These are phyloP conservation scores for Aspidiotus rigidus DNA, from an alignment of 2,888 invertebrate genomes.

Conservation along the genomic window DNA sequence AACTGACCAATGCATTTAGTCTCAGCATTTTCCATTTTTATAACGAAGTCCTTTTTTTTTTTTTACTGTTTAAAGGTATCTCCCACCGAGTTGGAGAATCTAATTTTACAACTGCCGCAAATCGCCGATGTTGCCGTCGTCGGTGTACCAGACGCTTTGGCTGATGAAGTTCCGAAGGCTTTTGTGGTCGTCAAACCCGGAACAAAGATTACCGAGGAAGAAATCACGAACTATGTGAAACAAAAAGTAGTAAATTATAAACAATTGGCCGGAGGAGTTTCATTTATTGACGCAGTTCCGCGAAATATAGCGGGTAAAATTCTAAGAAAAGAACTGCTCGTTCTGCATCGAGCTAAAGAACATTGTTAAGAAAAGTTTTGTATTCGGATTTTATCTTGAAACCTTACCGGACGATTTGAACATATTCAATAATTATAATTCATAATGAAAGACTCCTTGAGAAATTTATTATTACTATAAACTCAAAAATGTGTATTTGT, in stretches of 20 bases:
- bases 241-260: constrained; percentile 45
- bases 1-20: background rate
- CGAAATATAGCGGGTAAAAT: constrained; percentile 41
- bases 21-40: background rate
- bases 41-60: constrained; percentile 11
- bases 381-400: background rate
- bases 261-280: constrained; percentile 45
- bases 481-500: background rate
- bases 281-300: constrained; percentile 44
- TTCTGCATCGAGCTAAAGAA: constrained; percentile 27
- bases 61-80: constrained; percentile 54
- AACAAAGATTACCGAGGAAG: constrained; percentile 50
- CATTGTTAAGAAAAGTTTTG: background rate
- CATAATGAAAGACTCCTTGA: too few species aligned
- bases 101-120: constrained; percentile 60
- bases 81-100: constrained; percentile 71
- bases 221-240: constrained; percentile 51
- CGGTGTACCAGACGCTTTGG: constrained; percentile 59
- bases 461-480: too few species aligned
- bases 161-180: constrained; percentile 66
- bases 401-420: too few species aligned
- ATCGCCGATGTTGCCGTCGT: constrained; percentile 71
- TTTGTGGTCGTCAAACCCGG: constrained; percentile 57
- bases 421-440: too few species aligned
- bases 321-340: constrained; percentile 44